A percentile compares a stretch with the other conserved stretches of the same genome.
phyloP scores from a whole-genome alignment of 2,888 invertebrate species.

The Hetaerina titia region DNA sequence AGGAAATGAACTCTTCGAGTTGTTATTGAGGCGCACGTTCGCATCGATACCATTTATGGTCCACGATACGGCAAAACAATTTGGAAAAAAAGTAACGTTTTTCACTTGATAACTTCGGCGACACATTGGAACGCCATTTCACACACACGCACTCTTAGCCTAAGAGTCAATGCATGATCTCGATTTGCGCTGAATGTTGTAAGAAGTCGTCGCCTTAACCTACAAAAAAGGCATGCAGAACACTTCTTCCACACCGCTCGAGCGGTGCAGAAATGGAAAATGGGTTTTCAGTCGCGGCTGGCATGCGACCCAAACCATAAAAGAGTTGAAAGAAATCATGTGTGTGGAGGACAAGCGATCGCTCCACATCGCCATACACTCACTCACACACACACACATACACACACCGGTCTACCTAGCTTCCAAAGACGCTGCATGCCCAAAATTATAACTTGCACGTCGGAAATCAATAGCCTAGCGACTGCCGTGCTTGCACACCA shows the following conservation, averaged over 20 bases:
- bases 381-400: neutral
- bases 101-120: neutral
- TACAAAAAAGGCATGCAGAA: neutral
- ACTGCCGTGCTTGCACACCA: neutral
- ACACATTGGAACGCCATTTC: neutral
- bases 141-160: neutral
- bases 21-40: neutral
- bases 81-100: neutral
- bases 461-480: neutral
- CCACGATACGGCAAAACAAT: neutral
- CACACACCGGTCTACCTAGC: neutral
- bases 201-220: neutral
- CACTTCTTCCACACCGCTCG: neutral
- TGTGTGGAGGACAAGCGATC: neutral
- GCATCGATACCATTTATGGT: neutral
- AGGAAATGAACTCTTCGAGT: neutral
- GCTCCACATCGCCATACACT: neutral
- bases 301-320: neutral
- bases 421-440: neutral
- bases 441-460: neutral
- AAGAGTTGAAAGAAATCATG: neutral
- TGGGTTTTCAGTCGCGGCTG: slow-evolving; percentile 3
- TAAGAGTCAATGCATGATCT: neutral
- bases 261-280: neutral
- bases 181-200: neutral